Evolutionary conservation across 2,888 invertebrate species (phyloP), one percentile per base, ranked within the genome.

Genomic region (Eupithecia dodoneata): DNA sequence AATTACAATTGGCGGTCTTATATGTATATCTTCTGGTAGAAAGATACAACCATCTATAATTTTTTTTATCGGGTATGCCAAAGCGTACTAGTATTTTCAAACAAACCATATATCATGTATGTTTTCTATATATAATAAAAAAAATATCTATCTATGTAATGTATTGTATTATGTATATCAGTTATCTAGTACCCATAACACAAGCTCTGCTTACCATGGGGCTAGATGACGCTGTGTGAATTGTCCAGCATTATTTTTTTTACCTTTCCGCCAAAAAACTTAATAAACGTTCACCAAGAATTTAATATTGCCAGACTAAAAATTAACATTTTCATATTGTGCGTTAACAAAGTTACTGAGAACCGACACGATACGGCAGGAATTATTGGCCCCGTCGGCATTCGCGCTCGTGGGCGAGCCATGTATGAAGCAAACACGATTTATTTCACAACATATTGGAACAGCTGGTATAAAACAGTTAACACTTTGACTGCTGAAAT

Each of bases 321-420:
- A 76, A 73, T 72, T 71, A 18, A 13, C 52, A 59, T 59, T 73
- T 74, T 44, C 59, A 75, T 41, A 72, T 49, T 47, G 12, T 52
- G 15, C 59, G 41, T 45, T 30, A 71, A 75, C 49, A 18, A 67
- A 72, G 72, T 71, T 66, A n/a, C 66, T 42, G 18, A 42, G 52
- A 77, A 77, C 66, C 15, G 73, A 73, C 71, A 73, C 78, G 73
- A 75, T 71, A 73, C 75, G 47, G 73, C 59, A 75, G 18, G 41
- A 72, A 72, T 74, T 69, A 74, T 69, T 72, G 42, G 45, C 41
- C 49, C 63, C 75, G 73, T 66, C 47, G 52, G 67, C 71, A 73
- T 55, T 59, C 42, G 42, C n/a, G 42, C 74, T 42, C 69, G 67
- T 18, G n/a, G 47, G 63, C 70, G 65, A 71, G 47, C 65, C 70